Evolutionary conservation across 2,113 vertebrate genomes (phyloP), one percentile per base, ranked within the genome.

Genomic region (Microtus oregoni): DNA sequence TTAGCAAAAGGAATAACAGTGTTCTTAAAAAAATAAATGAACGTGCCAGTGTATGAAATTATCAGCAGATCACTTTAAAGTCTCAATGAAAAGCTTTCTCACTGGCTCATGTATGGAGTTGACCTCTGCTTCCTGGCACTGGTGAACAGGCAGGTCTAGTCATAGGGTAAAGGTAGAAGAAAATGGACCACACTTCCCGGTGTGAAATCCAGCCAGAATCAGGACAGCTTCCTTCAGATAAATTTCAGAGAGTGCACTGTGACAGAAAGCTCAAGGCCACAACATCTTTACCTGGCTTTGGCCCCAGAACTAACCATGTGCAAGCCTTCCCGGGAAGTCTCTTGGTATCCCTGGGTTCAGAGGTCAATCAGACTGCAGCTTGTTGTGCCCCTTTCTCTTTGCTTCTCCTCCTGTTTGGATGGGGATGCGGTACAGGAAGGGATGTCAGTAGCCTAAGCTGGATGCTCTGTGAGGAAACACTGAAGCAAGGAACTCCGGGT

Each of bases 101-200:
- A 3, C 8, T n/a, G 78, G 65, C 30, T 65, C 30, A 12, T 3
- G 1, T 13, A 1, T 7, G 70, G 63, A 24, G 2, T 24, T 17
- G 35, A 38, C 22, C 35, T 77, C 32, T 17, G 2, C 20, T 20
- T 55, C 13, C 13, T 17, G 38, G 4, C 1, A 32, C 28, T 26
- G 13, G n/a, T 17, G 50, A 32, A 32, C 7, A 28, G 30, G 44
- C 1, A 3, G 8, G 6, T 72, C 38, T 12, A n/a, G 13, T 8
- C 1, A 67, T 7, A 63, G 15, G 10, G 3, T 10, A 10, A 6
- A 4, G 0, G 26, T 38, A 26, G 77, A 26, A 52, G 12, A 2
- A 10, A 8, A 0, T 7, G 7, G 7, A 5, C 5, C 1, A 7
- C 2, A 4, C 38, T 22, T 52, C 35, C 63, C 20, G 30, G 5